A percentile compares a stretch with the other conserved stretches of the same genome.
These are phyloP conservation scores for Chiroxiphia lanceolata DNA, from an alignment of 2,797 vertebrate genomes.

Conservation along the genomic window DNA sequence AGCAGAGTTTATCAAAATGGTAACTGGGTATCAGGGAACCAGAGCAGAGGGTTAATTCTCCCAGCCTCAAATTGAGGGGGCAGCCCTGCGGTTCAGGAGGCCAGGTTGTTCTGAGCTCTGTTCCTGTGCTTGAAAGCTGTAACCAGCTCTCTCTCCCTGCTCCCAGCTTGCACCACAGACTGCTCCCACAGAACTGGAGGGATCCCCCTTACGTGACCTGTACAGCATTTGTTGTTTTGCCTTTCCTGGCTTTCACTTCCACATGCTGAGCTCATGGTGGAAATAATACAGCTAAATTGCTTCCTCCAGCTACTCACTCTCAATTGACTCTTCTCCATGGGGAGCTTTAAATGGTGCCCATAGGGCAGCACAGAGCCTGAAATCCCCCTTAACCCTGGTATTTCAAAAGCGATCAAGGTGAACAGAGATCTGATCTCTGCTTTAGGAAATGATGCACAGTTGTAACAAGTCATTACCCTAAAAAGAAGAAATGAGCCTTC, in stretches of 20 bases:
- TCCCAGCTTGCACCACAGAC: background rate
- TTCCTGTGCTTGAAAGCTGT: background rate
- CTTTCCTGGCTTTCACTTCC: background rate
- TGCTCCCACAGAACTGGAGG: background rate
- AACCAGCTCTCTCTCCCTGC: background rate
- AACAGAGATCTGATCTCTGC: background rate
- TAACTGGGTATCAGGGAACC: background rate
- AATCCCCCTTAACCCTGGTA: slow-evolving; percentile 12
- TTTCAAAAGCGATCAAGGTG: background rate
- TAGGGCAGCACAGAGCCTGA: background rate
- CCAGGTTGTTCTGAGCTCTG: fast-evolving
- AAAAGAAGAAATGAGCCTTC: slow-evolving; percentile 10
- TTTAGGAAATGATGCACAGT: background rate
- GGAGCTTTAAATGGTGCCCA: slow-evolving; percentile 48
- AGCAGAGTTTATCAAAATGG: background rate
- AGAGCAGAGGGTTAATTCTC: background rate
- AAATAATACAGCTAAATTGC: slow-evolving; percentile 46
- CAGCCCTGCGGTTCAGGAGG: background rate
- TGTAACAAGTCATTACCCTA: slow-evolving; percentile 18
- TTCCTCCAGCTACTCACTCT: slow-evolving; percentile 44
- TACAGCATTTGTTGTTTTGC: background rate
- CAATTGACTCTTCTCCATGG: slow-evolving; percentile 39
- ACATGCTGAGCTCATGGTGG: slow-evolving; percentile 23
- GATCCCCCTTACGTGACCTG: background rate
- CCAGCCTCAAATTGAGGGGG: fast-evolving